Base-by-base conservation (phyloP, 92 coral and sea anemone species). In the Galaxea fascicularis region DNA sequence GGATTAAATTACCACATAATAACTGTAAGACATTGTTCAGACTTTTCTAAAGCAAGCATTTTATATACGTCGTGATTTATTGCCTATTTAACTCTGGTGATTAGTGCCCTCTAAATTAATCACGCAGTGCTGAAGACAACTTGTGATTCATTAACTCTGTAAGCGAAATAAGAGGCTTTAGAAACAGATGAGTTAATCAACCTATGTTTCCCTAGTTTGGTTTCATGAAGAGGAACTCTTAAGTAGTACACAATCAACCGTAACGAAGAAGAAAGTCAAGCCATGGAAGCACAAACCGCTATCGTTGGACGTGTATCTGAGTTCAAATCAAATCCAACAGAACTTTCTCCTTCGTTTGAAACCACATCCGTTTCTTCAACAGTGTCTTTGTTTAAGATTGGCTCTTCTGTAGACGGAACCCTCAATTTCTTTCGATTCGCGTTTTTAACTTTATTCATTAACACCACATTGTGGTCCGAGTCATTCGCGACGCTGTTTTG, bases 401-500 rank as follows among this genome's bases (percentile, higher is more conserved):
- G 27, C 20, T 66, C 59, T 18, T 18, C 62, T 63, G 45, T 29
- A 9, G 74, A 49, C 31, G 17, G 59, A 12, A 35, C 21, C n/a
- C 47, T 79, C 4, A 29, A 18, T 47, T 31, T 66, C 74, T 21
- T 79, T 30, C 84, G 74, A 30, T 72, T 41, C 15, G 73, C 47
- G 51, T 47, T 79, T 79, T 79, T 79, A 29, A 57, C 75, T 79
- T n/a, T 79, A 1, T 12, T 18, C 28, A 18, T 17, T 11, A 35
- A 5, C 13, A 29, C 29, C 14, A 24, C 65, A 1, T 41, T 65
- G 59, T 45, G 67, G 10, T 70, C 78, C 4, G 78, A 53, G 11
- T 70, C 86, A 26, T 0, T 58, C 15, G 70, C 44, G 70, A 41
- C 20, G n/a, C 59, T 31, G 21, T 24, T 29, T 12, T 66, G 51